Conservation (phyloP, 92 coral and sea anemone genomes). For the Parazoanthus atlanticus region DNA sequence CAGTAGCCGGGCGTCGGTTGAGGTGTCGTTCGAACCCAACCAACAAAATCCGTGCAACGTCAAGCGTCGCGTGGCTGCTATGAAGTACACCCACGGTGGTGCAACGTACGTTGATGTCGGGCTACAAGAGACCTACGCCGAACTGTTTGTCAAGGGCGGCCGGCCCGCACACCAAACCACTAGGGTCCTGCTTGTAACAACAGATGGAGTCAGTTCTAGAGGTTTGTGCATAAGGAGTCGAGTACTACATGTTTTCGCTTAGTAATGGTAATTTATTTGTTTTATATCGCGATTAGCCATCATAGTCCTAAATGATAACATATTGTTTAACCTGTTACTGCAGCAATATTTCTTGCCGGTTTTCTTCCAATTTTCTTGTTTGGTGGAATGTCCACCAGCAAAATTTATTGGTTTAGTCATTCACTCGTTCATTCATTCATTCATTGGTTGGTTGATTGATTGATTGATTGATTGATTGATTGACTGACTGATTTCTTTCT, state of each 20-base stretch:
- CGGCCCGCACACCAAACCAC: constrained; percentile 26
- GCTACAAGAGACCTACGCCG: neutral
- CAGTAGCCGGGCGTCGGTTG: constrained; percentile 2
- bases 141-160: constrained; percentile 10
- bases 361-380: neutral
- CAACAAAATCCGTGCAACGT: neutral
- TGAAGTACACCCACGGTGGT: neutral
- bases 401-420: no score
- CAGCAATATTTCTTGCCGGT: no score
- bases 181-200: constrained; percentile 19
- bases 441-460: no score
- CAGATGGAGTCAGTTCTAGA: constrained; percentile 38
- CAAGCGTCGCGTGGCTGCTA: constrained; percentile 4
- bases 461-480: no score
- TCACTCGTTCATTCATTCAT: no score
- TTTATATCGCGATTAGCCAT: no score
- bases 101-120: constrained; percentile 4
- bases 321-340: no score
- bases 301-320: no score
- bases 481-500: no score
- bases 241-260: no score
- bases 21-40: constrained; percentile 16
- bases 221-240: neutral
- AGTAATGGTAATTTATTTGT: no score
- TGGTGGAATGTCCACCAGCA: no score